Conservation (phyloP, 2,113 vertebrate species). For the Strigops habroptila region DNA sequence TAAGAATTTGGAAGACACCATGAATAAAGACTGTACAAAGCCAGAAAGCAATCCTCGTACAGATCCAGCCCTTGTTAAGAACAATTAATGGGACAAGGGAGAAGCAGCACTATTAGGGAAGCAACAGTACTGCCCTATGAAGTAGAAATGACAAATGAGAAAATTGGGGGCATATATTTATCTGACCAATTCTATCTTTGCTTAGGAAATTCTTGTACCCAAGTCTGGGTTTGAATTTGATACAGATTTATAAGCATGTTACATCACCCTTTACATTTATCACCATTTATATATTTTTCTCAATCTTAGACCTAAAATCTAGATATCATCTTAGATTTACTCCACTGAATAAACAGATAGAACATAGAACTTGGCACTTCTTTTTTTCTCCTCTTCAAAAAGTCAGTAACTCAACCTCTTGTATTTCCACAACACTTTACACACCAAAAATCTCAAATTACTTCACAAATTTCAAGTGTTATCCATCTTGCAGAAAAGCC, state of each 20-base stretch:
- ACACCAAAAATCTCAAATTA: neutral
- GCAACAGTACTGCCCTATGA: neutral
- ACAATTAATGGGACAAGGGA: neutral
- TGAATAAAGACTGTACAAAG: neutral
- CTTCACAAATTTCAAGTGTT: neutral
- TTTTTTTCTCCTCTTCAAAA: accelerated
- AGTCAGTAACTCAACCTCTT: neutral
- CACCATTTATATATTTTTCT: neutral
- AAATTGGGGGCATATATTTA: accelerated
- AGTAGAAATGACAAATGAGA: neutral
- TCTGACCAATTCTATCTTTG: neutral
- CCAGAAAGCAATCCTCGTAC: neutral
- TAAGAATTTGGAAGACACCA: neutral
- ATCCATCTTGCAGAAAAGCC: neutral
- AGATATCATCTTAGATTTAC: neutral
- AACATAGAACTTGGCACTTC: accelerated
- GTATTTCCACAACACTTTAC: neutral
- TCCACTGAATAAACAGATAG: neutral
- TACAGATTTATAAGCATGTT: neutral
- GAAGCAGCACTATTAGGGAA: neutral
- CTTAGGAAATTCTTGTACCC: neutral
- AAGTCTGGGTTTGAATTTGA: neutral
- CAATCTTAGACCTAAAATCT: neutral
- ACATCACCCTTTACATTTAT: neutral
- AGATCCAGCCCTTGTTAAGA: accelerated